phyloP scores from a whole-genome alignment of 2,888 invertebrate genomes.

The Agrochola litura region DNA sequence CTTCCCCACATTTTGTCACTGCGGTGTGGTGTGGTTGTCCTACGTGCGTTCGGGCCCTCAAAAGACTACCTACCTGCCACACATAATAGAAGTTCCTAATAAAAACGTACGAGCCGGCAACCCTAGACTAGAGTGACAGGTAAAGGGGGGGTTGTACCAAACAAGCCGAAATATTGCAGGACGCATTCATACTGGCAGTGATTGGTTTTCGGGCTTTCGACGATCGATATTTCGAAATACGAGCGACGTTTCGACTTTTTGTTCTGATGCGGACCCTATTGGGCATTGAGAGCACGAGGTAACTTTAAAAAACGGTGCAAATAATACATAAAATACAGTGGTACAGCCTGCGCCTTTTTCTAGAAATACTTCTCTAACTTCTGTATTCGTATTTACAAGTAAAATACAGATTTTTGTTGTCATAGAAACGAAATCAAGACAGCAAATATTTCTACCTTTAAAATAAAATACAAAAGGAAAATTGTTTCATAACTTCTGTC shows the following conservation, averaged over 20 bases:
- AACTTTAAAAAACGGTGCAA: neutral
- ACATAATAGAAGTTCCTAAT: neutral
- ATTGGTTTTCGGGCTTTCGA: constrained; percentile 60
- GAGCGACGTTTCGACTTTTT: neutral
- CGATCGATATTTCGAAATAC: constrained; percentile 14
- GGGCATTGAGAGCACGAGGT: neutral
- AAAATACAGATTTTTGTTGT: neutral
- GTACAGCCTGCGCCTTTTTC: neutral
- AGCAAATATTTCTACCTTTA: constrained; percentile 4
- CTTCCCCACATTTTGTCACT: neutral
- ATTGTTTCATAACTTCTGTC: neutral
- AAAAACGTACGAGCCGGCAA: constrained; percentile 23
- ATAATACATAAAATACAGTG: neutral
- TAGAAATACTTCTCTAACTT: neutral
- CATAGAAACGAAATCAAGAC: neutral
- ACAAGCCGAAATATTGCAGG: constrained; percentile 58
- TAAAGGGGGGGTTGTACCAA: constrained; percentile 36
- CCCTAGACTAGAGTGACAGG: constrained; percentile 55
- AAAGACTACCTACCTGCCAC: neutral
- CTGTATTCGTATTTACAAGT: neutral
- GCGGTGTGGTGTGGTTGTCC: neutral
- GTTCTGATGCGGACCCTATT: neutral
- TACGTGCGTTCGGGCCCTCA: neutral
- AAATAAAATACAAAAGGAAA: constrained; percentile 9
- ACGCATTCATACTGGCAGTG: constrained; percentile 53